phyloP scores from a whole-genome alignment of 2,113 vertebrate genomes.

The Propithecus coquereli region DNA sequence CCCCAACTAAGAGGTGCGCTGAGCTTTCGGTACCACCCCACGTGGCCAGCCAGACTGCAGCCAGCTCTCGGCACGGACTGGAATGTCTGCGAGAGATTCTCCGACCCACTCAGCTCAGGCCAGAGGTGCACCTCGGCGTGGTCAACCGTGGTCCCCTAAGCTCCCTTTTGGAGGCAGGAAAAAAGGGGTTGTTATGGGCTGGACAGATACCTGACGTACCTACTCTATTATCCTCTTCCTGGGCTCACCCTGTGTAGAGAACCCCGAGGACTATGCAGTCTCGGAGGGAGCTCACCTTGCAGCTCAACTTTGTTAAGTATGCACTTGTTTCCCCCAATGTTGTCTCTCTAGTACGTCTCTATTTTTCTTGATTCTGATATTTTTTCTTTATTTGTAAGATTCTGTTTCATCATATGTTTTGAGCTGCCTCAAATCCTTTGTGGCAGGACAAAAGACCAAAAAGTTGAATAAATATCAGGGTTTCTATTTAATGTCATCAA shows the following conservation, averaged over 20 bases:
- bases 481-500: not conserved
- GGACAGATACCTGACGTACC: not conserved
- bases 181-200: not conserved
- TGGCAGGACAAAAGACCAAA: not conserved
- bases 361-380: not conserved
- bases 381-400: not conserved
- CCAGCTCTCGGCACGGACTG: not conserved
- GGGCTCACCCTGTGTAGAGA: not conserved
- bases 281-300: accelerated
- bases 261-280: not conserved
- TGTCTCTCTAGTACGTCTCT: not conserved
- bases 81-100: not conserved
- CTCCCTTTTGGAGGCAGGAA: not conserved
- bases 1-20: not conserved
- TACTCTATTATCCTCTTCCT: accelerated
- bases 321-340: not conserved
- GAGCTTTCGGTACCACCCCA: not conserved
- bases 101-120: not conserved
- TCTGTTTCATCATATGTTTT: not conserved
- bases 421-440: not conserved
- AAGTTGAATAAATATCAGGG: not conserved
- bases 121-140: not conserved
- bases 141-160: not conserved
- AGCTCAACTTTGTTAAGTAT: not conserved
- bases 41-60: not conserved